Conservation (phyloP, 1,140 invertebrate species). For the Meloidogyne exigua region DNA sequence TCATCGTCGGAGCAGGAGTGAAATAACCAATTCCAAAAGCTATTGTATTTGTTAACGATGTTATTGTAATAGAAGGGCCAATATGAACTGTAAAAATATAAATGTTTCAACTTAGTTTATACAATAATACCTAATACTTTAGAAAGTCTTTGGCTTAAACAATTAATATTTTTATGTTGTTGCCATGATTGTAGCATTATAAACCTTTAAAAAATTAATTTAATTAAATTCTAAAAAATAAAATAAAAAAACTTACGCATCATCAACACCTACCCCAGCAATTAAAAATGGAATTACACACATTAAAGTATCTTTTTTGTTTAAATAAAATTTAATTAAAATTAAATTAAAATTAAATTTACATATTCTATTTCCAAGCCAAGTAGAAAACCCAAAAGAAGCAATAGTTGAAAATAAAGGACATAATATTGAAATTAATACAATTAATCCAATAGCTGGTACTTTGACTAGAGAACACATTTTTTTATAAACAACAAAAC, state of each 20-base stretch:
- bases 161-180: constrained; percentile 43
- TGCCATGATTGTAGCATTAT: constrained; percentile 54
- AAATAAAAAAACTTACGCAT: constrained; percentile 46
- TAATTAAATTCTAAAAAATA: neutral
- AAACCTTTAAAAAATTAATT: neutral
- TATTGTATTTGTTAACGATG: constrained; percentile 59
- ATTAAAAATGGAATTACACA: constrained; percentile 60
- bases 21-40: constrained; percentile 60
- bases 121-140: constrained; percentile 19
- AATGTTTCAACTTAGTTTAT: neutral
- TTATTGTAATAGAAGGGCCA: constrained; percentile 61
- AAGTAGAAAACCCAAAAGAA: constrained; percentile 58
- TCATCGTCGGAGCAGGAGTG: constrained; percentile 63
- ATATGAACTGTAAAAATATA: constrained; percentile 26
- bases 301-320: constrained; percentile 47
- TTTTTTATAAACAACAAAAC: constrained; percentile 44
- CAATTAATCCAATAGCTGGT: constrained; percentile 31
- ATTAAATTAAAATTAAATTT: constrained; percentile 6
- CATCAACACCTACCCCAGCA: constrained; percentile 55
- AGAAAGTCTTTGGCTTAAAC: constrained; percentile 18
- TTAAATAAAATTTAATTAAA: neutral
- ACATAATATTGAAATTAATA: constrained; percentile 53
- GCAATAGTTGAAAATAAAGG: constrained; percentile 54
- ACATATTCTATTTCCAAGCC: constrained; percentile 55
- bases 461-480: constrained; percentile 22